Percentiles rank a stretch among this genome's conserved stretches.
Evolutionary conservation across 1,140 invertebrate species (phyloP).

Genomic region (Drosophila rufa): DNA sequence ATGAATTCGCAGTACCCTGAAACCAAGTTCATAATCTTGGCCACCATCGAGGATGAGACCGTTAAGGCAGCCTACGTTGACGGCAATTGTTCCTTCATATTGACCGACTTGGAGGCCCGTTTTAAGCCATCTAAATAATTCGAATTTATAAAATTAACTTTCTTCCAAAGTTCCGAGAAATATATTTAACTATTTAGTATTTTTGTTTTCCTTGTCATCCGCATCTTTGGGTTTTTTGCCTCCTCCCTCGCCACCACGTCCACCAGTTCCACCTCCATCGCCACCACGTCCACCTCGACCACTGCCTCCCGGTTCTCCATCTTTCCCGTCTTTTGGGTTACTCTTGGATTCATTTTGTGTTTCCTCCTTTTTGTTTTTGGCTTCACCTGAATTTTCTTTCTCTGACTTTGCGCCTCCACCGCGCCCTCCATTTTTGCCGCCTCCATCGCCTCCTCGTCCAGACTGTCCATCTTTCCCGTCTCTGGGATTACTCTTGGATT

Average conservation of each 20-base stretch:
- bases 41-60: too few relatives aligned
- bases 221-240: neutral
- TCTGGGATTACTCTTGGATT: neutral
- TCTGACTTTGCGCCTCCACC: neutral
- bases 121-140: too few relatives aligned
- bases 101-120: too few relatives aligned
- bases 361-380: neutral
- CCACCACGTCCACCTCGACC: conserved; percentile 10
- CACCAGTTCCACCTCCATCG: neutral
- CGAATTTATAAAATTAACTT: too few relatives aligned
- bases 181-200: neutral
- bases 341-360: neutral
- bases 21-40: too few relatives aligned
- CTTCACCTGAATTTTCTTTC: neutral
- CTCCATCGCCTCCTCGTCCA: neutral
- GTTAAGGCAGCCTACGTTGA: too few relatives aligned
- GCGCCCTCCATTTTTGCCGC: neutral
- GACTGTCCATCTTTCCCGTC: conserved; percentile 14
- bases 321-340: conserved; percentile 2
- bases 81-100: too few relatives aligned
- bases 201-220: neutral
- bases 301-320: conserved; percentile 10
- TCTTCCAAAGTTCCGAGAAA: neutral
- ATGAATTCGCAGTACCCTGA: too few relatives aligned
- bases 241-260: conserved; percentile 9